Base-by-base conservation (phyloP, 2,797 vertebrate species). In the Sarcophilus harrisii region DNA sequence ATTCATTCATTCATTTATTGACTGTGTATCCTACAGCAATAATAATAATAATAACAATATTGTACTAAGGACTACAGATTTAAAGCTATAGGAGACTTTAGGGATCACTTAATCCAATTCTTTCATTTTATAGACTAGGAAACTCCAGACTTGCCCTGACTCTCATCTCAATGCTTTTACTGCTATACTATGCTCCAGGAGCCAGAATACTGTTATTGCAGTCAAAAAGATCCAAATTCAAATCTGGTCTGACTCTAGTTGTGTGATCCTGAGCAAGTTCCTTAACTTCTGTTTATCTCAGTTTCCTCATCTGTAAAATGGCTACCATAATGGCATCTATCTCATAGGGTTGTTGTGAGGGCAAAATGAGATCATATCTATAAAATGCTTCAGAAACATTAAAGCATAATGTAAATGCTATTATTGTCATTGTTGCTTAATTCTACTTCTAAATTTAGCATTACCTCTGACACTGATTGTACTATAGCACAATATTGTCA, bases 91-190 rank as follows among this genome's bases (percentile, higher is more conserved):
- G 38, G 30, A 94, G 49, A 87, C 28, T 21, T 94, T 38, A 91
- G 91, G 93, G 58, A 91, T 93, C 28, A 94, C 49, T 87, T 81
- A 96, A 58, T 38, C 95, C 73, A 94, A 90, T 18, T 90, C 95
- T 49, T 18, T 30, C 11, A 16, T 62, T 57, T 58, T 0, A 94
- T 38, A 92, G 59, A 92, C 5, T 28, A 57, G 58, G 92, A 95
- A 96, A 93, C 29, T 58, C 30, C 18, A 3, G 38, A 32, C 24
- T 54, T 66, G 14, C 6, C 66, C 18, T 73, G 66, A 38, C 66
- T 73, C 5, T 73, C 18, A 38, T 0, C 1, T 73, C 66, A 38
- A 14, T 38, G 66, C 16, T 13, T 38, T 73, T 73, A 38, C n/a
- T 38, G n/a, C n/a, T 38, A 21, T 18, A 38, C n/a, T 16, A 38